Conservation (phyloP, 2,888 invertebrate species). For the Bellardia pandia region DNA sequence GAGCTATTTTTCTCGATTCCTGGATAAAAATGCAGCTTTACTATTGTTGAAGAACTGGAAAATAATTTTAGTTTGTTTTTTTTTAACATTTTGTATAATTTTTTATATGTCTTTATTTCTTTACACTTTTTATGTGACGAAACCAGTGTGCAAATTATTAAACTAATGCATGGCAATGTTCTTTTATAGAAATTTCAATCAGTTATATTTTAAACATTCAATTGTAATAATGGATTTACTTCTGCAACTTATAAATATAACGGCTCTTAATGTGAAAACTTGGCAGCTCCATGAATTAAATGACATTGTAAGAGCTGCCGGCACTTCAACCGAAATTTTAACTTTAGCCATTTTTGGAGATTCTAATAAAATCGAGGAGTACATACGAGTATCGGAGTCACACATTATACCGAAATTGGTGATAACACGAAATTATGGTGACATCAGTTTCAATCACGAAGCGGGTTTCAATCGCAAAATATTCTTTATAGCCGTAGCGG, state of each 20-base stretch:
- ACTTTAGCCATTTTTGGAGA: slow-evolving; percentile 75
- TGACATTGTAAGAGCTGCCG: slow-evolving; percentile 67
- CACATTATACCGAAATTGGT: slow-evolving; percentile 72
- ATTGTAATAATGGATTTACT: slow-evolving; percentile 38
- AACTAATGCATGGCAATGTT: not conserved
- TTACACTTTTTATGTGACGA: not conserved
- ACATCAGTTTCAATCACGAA: slow-evolving; percentile 69
- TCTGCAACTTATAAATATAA: slow-evolving; percentile 24
- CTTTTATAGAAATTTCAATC: not conserved
- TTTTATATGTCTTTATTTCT: no score
- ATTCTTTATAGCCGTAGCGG: slow-evolving; percentile 74
- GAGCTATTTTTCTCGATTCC: no score
- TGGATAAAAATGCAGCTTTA: no score
- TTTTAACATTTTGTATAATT: no score
- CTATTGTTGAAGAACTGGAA: no score
- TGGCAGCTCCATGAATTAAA: slow-evolving; percentile 68
- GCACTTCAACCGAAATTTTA: slow-evolving; percentile 63
- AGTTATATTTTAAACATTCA: slow-evolving; percentile 30
- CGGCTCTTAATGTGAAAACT: slow-evolving; percentile 35
- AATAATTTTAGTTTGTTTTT: no score
- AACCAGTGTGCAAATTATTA: slow-evolving; percentile 17
- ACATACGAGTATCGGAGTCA: slow-evolving; percentile 68
- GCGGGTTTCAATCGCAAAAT: slow-evolving; percentile 73
- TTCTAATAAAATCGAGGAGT: slow-evolving; percentile 68
- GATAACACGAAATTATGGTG: slow-evolving; percentile 73